Evolutionary conservation across 2,113 vertebrate genomes (phyloP).

Genomic region (Xerus inauris): DNA sequence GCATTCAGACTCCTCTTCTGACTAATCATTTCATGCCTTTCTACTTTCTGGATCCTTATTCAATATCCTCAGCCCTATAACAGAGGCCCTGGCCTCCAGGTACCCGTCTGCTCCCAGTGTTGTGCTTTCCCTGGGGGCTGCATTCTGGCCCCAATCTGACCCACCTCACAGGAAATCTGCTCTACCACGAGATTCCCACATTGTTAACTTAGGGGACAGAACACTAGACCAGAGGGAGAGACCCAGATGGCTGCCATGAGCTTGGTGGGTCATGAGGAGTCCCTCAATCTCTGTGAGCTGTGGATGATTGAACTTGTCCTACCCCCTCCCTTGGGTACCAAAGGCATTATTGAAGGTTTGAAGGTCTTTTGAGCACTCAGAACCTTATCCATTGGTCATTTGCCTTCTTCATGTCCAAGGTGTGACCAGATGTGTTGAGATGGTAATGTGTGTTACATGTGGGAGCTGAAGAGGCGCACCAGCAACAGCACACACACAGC

Average conservation of each 20-base stretch:
- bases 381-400: neutral
- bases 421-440: neutral
- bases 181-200: neutral
- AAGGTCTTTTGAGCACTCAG: neutral
- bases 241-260: accelerated
- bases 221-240: neutral
- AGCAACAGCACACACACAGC: accelerated
- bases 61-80: neutral
- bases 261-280: neutral
- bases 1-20: neutral
- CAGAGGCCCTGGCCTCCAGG: neutral
- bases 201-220: neutral
- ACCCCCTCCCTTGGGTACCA: accelerated
- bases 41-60: neutral
- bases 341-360: neutral
- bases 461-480: no score
- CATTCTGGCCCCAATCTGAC: neutral
- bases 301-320: accelerated
- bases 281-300: neutral
- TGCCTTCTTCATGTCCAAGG: neutral
- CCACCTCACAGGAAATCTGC: neutral
- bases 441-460: neutral
- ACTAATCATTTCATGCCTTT: neutral
- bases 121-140: neutral
- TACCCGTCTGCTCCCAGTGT: neutral